Conservation (phyloP, 2,888 invertebrate genomes). For the Amphipoea lucens region DNA sequence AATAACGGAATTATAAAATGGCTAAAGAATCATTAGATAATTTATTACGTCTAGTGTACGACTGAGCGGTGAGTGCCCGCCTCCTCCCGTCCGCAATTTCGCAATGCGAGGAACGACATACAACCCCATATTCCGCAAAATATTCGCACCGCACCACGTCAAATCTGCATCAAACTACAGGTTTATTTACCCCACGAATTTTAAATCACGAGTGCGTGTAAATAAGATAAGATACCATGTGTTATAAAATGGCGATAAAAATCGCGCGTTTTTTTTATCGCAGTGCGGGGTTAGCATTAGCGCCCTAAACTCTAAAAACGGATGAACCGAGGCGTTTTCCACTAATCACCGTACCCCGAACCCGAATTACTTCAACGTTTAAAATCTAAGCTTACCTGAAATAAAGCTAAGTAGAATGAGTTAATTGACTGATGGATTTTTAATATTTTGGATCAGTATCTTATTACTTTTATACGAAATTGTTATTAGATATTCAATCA, state of each 20-base stretch:
- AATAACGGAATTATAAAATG: not conserved
- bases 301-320: constrained; percentile 5
- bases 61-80: not conserved
- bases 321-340: not conserved
- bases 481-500: constrained; percentile 36
- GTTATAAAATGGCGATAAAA: not conserved
- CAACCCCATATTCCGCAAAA: not conserved
- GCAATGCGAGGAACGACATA: not conserved
- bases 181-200: not conserved
- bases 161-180: not conserved
- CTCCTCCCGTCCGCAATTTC: not conserved
- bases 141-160: not conserved
- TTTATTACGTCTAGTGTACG: not conserved
- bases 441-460: constrained; percentile 34
- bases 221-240: not conserved
- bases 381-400: constrained; percentile 29
- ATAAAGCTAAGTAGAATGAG: constrained; percentile 29
- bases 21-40: not conserved
- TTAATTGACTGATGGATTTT: constrained; percentile 54
- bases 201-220: not conserved
- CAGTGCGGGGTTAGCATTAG: not conserved
- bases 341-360: constrained; percentile 2
- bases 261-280: not conserved
- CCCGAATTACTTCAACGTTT: constrained; percentile 1
- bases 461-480: constrained; percentile 37